Evolutionary conservation across 2,797 vertebrate genomes (phyloP), one percentile per base, ranked within the genome.

Genomic region (Benthosema pterotum): DNA sequence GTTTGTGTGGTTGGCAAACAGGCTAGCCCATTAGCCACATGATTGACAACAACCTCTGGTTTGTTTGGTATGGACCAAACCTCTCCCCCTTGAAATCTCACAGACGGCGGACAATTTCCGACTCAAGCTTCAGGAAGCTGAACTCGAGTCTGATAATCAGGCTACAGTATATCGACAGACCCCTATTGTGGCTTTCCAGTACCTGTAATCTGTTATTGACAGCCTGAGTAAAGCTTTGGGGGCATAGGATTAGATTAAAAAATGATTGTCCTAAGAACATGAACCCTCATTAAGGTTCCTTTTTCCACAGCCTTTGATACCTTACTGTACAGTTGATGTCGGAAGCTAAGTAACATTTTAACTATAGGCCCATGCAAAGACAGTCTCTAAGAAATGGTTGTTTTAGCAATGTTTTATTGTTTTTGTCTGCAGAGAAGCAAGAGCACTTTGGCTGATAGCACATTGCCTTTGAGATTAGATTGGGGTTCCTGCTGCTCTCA

Each of bases 191-290:
- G 70, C 74, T 74, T 75, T 68, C 71, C 67, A 55, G 69, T 74
- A 78, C 78, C 79, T 77, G 70, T 82, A 65, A 65, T 69, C 57
- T 11, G n/a, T 60, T 73, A 85, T 76, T 51, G 81, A 81, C 70
- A 47, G 22, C 13, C 25, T 1, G 57, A 25, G 42, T 28, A 54
- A 54, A 61, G 67, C 63, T 43, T 45, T 53, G 32, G 63, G 51
- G 50, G 7, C 56, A 61, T 38, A 47, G 61, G 22, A 61, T 61
- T 28, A 61, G 52, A n/a, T n/a, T n/a, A n/a, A n/a, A n/a, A n/a
- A n/a, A n/a, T n/a, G n/a, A n/a, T n/a, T 15, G 14, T 43, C 13
- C 25, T 0, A 46, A 52, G 11, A 62, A n/a, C n/a, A n/a, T n/a
- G n/a, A n/a, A n/a, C n/a, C n/a, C n/a, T n/a, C n/a, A n/a, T n/a